These are phyloP conservation scores for Callyntrura guangdongensis DNA, from an alignment of 2,888 invertebrate species.

Conservation along the genomic window DNA sequence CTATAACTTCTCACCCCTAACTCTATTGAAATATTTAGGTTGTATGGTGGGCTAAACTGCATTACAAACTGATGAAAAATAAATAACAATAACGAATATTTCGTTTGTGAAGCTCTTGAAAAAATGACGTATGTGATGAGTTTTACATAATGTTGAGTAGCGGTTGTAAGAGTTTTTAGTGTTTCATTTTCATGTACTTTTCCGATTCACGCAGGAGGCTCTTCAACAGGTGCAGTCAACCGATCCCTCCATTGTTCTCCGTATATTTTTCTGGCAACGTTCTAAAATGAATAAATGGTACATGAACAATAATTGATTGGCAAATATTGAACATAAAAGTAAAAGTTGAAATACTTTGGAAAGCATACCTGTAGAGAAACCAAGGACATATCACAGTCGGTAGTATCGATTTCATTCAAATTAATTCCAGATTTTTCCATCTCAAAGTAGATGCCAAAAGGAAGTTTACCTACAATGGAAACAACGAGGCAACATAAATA, in stretches of 20 bases:
- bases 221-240: slow-evolving; percentile 79
- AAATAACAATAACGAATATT: too few relatives aligned
- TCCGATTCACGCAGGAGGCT: slow-evolving; percentile 67
- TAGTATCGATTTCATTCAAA: slow-evolving; percentile 97
- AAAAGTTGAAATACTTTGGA: neutral
- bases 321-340: neutral
- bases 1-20: too few relatives aligned
- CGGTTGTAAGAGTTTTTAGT: neutral
- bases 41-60: too few relatives aligned
- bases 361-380: slow-evolving; percentile 91
- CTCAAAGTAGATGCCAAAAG: slow-evolving; percentile 97
- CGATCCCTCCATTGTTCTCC: slow-evolving; percentile 83
- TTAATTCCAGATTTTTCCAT: slow-evolving; percentile 96
- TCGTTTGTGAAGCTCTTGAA: too few relatives aligned
- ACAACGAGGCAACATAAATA: too few relatives aligned
- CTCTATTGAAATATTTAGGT: too few relatives aligned
- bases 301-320: neutral
- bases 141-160: neutral
- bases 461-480: slow-evolving; percentile 89
- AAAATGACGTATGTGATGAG: neutral
- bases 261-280: slow-evolving; percentile 83
- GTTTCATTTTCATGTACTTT: neutral
- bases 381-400: slow-evolving; percentile 97
- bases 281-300: slow-evolving; percentile 75
- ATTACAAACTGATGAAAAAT: too few relatives aligned